These are phyloP conservation scores for Toxonevra muliebris DNA, from an alignment of 2,888 invertebrate species.

Conservation along the genomic window DNA sequence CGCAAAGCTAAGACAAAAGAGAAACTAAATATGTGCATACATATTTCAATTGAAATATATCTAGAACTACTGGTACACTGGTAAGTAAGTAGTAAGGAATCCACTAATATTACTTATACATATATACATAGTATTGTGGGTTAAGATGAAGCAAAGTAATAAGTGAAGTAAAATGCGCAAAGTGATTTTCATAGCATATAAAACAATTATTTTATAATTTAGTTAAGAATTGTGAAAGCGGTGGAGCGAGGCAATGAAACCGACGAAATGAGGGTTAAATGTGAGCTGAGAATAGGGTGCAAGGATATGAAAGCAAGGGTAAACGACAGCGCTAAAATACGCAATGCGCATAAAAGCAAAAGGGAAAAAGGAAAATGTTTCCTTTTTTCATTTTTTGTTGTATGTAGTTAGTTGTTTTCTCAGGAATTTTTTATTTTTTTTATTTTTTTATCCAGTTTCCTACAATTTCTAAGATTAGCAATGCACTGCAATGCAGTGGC, in stretches of 20 bases:
- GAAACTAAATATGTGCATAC: conserved; percentile 18
- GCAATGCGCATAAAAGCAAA: too few species aligned
- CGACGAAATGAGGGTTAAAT: conserved; percentile 24
- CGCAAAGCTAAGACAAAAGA: conserved; percentile 39
- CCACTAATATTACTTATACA: too few species aligned
- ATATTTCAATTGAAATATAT: not conserved
- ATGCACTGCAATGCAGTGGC: not conserved
- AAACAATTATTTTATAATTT: conserved; percentile 36
- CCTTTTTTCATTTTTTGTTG: too few species aligned
- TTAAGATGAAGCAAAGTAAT: not conserved
- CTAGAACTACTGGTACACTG: too few species aligned
- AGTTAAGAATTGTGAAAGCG: conserved; percentile 27
- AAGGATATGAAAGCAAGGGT: not conserved
- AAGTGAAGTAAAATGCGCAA: not conserved
- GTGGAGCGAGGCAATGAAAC: conserved; percentile 17
- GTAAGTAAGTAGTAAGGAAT: too few species aligned
- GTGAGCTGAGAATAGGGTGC: not conserved
- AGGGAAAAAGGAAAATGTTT: too few species aligned
- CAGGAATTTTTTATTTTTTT: too few species aligned
- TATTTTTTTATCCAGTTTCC: too few species aligned
- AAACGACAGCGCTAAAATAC: too few species aligned
- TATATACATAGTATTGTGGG: too few species aligned
- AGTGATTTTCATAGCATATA: conserved; percentile 29
- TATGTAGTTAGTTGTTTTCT: too few species aligned
- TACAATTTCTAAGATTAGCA: too few species aligned